Percentiles rank a stretch among this genome's conserved stretches.
Evolutionary conservation across 1,140 invertebrate genomes (phyloP).

Genomic region (Zaprionus ghesquierei): DNA sequence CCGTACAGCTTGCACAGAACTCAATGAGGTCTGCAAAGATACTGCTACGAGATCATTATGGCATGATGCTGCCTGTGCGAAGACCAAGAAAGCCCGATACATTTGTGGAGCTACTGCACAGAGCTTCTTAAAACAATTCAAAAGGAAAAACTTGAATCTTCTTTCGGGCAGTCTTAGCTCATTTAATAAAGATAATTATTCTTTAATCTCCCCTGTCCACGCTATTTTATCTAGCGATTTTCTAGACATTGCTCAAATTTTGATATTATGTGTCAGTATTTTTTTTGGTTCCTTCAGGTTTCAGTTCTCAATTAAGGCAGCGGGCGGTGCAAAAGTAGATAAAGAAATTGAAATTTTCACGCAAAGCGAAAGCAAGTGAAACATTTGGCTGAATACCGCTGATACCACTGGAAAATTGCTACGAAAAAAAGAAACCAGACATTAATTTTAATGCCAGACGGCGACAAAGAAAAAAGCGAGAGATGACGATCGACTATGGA

Average conservation of each 20-base stretch:
- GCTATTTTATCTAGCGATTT: too few species aligned
- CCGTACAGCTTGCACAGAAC: not conserved
- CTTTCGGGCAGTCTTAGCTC: too few species aligned
- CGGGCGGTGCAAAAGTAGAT: not conserved
- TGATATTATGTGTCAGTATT: too few species aligned
- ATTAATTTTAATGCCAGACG: constrained; percentile 48
- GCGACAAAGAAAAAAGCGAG: not conserved
- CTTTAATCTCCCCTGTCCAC: too few species aligned
- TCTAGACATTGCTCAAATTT: too few species aligned
- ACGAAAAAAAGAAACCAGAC: constrained; percentile 48
- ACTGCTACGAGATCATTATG: not conserved
- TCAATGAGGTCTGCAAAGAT: not conserved
- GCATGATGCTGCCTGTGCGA: not conserved
- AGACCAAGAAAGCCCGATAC: not conserved
- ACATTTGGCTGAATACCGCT: constrained; percentile 25
- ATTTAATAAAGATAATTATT: not conserved
- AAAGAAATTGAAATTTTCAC: constrained; percentile 19
- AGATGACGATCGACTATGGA: not conserved
- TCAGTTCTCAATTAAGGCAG: not conserved
- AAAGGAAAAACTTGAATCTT: too few species aligned
- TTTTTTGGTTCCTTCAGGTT: not conserved
- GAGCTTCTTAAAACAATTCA: not conserved
- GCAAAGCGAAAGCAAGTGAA: constrained; percentile 27
- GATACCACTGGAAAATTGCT: constrained; percentile 26
- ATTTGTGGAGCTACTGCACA: not conserved